Base-by-base conservation (phyloP, 2,888 invertebrate species). In the Malthinus flaveolus region DNA sequence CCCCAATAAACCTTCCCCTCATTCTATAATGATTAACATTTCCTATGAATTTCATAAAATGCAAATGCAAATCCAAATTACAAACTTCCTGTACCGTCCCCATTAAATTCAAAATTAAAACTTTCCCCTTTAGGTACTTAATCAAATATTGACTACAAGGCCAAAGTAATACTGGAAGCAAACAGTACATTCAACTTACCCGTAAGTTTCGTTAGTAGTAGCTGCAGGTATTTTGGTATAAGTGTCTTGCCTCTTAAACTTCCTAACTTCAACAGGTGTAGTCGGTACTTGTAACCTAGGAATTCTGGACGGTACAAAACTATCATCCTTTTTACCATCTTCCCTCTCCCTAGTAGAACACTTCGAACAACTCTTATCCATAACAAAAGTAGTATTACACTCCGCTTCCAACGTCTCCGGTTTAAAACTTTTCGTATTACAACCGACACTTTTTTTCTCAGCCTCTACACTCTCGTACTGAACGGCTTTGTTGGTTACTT, bases 221-320 rank as follows among this genome's bases (percentile, higher is more conserved):
- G 59, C 49, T 32, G 55, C 48, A 39, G 67, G 56, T 59, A 79
- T 73, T 68, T 79, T 79, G 50, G 78, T 79, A 60, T 79, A 79
- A 12, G 79, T 79, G 65, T 78, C 77, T 63, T 79, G 79, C 56
- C 79, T 65, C 59, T 72, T 73, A 57, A 78, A 77, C 63, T 77
- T 78, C 51, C 76, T 70, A 52, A 63, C 70, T 69, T 77, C 78
- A 12, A 74, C 71, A 15, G 76, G 75, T 32, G 75, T 74, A 1
- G 74, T 73, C 9, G 73, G 73, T 49, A 75, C 64, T 62, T 72
- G 72, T 7, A 71, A 73, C 51, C 75, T 64, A 12, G 78, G 78
- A 59, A 78, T 78, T 59, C 75, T 71, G 32, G 78, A 77, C 5
- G 73, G 71, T 7, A 70, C 68, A 32, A 69, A 65, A 56, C 65